Conservation (phyloP, 2,797 vertebrate species). For the Arvicola amphibius region DNA sequence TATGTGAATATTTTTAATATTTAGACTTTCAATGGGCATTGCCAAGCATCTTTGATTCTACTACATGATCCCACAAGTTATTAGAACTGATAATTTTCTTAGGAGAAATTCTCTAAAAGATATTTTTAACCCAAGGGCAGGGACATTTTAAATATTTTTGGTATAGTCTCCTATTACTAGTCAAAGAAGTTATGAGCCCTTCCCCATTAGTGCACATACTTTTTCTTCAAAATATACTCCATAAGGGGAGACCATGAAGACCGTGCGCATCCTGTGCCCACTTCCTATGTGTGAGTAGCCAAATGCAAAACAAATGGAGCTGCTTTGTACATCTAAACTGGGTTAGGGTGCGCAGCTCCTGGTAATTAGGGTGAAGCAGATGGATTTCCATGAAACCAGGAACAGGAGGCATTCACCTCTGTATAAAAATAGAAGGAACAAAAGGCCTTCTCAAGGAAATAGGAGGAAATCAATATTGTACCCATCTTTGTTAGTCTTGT, state of each 20-base stretch:
- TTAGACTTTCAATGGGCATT: background rate
- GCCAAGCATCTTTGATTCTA: background rate
- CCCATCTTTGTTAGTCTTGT: background rate
- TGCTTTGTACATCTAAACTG: background rate
- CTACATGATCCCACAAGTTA: background rate
- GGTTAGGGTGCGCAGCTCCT: background rate
- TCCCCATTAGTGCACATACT: background rate
- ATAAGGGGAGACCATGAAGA: background rate
- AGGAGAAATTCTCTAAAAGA: conserved; percentile 34
- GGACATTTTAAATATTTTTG: conserved; percentile 14
- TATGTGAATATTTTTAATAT: background rate
- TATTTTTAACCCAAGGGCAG: background rate
- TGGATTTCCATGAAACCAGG: background rate
- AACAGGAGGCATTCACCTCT: background rate
- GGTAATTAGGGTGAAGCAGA: background rate
- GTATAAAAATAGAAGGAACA: conserved; percentile 22
- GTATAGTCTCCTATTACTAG: background rate
- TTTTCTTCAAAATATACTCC: background rate
- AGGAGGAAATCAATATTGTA: background rate
- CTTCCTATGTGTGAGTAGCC: background rate
- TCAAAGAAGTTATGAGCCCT: background rate
- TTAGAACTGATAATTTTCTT: conserved; percentile 27
- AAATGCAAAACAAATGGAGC: background rate
- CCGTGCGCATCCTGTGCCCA: background rate
- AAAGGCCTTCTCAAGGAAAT: conserved; percentile 28